Evolutionary conservation across 2,113 vertebrate genomes (phyloP).

Genomic region (Scartelaos histophorus): DNA sequence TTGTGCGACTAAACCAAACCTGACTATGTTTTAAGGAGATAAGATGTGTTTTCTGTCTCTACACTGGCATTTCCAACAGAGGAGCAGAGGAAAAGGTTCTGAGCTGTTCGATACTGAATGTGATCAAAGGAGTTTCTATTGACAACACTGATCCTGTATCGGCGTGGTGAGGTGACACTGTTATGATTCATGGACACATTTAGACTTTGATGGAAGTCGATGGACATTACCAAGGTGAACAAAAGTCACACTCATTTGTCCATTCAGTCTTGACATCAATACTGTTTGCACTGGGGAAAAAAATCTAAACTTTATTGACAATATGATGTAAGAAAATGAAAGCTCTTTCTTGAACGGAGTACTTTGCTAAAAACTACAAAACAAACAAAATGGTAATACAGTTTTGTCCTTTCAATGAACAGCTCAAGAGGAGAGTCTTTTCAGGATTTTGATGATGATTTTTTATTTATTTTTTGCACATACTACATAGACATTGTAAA

Average conservation of each 20-base stretch:
- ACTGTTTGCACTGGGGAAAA: not conserved
- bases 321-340: not conserved
- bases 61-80: constrained; percentile 12
- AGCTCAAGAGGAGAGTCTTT: no score
- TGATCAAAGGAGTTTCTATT: constrained; percentile 38
- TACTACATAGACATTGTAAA: no score
- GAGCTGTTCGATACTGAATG: constrained; percentile 25
- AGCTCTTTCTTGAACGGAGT: no score
- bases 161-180: constrained; percentile 6
- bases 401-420: no score
- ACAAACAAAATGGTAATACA: no score
- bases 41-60: no score
- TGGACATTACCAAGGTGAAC: constrained; percentile 50
- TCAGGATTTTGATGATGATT: no score
- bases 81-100: constrained; percentile 4
- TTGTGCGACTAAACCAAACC: no score
- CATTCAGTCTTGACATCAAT: constrained; percentile 34
- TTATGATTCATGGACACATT: constrained; percentile 42
- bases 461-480: no score
- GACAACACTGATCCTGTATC: constrained; percentile 44
- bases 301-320: not conserved
- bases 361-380: no score
- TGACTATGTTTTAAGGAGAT: not conserved
- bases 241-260: constrained; percentile 38
- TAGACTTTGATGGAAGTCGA: constrained; percentile 30